Percentiles rank a stretch among this genome's conserved stretches.
Evolutionary conservation across 1,140 invertebrate species (phyloP).

Genomic region (Vanessa atalanta): DNA sequence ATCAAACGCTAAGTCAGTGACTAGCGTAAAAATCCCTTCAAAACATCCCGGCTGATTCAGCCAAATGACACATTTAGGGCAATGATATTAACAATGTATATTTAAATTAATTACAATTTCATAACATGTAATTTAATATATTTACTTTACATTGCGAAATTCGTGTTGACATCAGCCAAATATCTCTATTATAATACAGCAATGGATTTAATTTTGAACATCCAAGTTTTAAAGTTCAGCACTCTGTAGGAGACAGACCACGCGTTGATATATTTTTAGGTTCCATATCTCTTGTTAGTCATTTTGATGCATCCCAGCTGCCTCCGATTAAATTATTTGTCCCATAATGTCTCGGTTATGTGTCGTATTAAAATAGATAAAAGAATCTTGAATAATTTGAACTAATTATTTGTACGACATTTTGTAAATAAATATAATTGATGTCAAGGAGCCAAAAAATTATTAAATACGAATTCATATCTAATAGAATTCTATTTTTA

Average conservation of each 20-base stretch:
- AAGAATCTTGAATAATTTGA: not conserved
- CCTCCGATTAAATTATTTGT: slow-evolving; percentile 33
- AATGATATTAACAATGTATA: slow-evolving; percentile 35
- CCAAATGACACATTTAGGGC: slow-evolving; percentile 59
- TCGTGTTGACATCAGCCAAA: not conserved
- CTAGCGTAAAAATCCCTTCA: slow-evolving; percentile 36
- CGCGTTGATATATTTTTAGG: slow-evolving; percentile 66
- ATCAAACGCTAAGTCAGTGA: slow-evolving; percentile 5
- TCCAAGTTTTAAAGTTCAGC: slow-evolving; percentile 2
- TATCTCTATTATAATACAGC: not conserved
- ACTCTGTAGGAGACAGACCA: slow-evolving; percentile 42
- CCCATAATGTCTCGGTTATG: slow-evolving; percentile 32
- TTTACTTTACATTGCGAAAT: not conserved
- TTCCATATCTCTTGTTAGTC: slow-evolving; percentile 60
- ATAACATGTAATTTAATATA: not conserved
- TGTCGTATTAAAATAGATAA: slow-evolving; percentile 10
- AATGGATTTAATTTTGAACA: slow-evolving; percentile 7
- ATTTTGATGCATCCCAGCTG: slow-evolving; percentile 46
- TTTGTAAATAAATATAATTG: too few relatives aligned
- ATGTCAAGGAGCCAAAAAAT: too few relatives aligned
- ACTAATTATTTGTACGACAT: too few relatives aligned
- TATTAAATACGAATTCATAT: too few relatives aligned
- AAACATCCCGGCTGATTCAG: slow-evolving; percentile 51
- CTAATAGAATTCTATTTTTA: too few relatives aligned
- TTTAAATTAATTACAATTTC: not conserved